A percentile compares a stretch with the other conserved stretches of the same genome.
Conservation (phyloP, 92 coral and sea anemone genomes). For the Actinostola sp. region DNA sequence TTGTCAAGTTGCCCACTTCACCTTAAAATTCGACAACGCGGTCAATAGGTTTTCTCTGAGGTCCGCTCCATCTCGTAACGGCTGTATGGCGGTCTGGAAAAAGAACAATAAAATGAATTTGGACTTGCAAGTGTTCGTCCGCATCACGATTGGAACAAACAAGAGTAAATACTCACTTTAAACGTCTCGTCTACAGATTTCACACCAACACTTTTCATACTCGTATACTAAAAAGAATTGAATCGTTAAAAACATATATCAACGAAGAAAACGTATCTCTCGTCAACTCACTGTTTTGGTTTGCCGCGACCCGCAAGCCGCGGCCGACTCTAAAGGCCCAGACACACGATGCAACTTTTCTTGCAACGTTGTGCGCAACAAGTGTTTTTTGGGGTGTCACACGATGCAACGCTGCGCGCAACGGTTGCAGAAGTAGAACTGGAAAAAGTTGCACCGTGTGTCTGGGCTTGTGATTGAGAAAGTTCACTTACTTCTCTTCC, state of each 20-base stretch:
- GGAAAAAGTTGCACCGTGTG: no score
- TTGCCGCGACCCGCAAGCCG: no score
- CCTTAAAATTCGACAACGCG: conserved; percentile 89
- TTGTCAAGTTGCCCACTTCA: conserved; percentile 3
- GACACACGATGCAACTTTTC: no score
- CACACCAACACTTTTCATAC: conserved; percentile 89
- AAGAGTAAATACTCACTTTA: conserved; percentile 57
- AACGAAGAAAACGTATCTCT: neutral
- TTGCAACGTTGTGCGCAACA: no score
- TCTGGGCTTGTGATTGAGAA: neutral
- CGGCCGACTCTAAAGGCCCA: no score
- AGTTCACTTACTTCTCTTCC: conserved; percentile 79
- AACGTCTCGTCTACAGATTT: conserved; percentile 98
- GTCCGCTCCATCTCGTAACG: conserved; percentile 95
- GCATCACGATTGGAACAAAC: neutral
- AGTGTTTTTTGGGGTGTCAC: no score
- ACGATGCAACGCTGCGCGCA: no score
- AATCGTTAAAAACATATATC: neutral
- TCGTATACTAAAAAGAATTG: conserved; percentile 85
- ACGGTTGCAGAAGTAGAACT: no score
- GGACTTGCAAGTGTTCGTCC: no score
- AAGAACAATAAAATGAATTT: neutral
- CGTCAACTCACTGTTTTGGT: neutral
- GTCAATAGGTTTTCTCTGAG: conserved; percentile 94
- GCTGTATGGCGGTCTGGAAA: conserved; percentile 92